Evolutionary conservation across 2,113 vertebrate species (phyloP).

Genomic region (Circaetus cinerascens): DNA sequence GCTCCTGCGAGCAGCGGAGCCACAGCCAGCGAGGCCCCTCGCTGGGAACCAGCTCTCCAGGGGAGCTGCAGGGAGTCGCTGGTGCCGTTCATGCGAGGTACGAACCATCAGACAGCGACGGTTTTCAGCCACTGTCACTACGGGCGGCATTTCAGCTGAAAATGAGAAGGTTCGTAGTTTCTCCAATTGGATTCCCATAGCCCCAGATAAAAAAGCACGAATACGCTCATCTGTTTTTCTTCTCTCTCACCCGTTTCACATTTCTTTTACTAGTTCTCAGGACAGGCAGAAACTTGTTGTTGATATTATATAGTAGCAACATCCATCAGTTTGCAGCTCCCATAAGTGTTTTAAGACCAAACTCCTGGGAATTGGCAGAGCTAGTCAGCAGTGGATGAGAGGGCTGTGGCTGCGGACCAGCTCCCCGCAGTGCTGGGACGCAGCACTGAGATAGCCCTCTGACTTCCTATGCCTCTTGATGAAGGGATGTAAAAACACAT

Average conservation of each 20-base stretch:
- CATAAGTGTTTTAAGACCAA: background rate
- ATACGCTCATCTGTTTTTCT: rapidly evolving
- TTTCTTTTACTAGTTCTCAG: background rate
- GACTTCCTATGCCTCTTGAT: background rate
- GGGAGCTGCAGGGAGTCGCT: background rate
- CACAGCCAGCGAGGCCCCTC: background rate
- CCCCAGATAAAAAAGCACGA: background rate
- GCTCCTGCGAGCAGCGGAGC: background rate
- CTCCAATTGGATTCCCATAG: background rate
- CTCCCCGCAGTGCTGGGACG: background rate
- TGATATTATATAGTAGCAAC: background rate
- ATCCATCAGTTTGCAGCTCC: background rate
- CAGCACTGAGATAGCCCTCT: background rate
- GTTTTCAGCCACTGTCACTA: background rate
- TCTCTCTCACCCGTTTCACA: background rate
- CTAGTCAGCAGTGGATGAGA: rapidly evolving
- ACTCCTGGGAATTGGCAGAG: background rate
- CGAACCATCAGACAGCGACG: background rate
- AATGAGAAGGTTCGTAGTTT: background rate
- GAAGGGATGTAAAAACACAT: background rate
- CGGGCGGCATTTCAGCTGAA: background rate
- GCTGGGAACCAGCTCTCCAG: background rate
- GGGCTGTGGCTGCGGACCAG: background rate
- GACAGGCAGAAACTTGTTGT: background rate
- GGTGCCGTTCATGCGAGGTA: rapidly evolving